A percentile compares a stretch with the other conserved stretches of the same genome.
Conservation (phyloP, 2,888 invertebrate genomes). For the Erebia palarica region DNA sequence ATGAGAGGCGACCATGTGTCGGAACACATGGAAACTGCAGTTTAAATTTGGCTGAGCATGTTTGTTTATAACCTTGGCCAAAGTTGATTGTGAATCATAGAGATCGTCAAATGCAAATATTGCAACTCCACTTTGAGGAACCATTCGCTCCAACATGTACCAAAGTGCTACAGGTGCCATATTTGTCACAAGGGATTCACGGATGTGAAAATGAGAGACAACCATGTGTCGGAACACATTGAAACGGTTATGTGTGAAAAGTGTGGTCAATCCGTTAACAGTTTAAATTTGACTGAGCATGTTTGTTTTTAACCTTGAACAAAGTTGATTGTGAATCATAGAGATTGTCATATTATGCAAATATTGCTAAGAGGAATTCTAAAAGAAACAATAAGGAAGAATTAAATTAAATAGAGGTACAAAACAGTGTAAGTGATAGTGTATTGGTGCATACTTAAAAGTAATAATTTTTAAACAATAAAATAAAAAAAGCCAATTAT, state of each 20-base stretch:
- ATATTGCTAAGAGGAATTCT: no score
- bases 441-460: background rate
- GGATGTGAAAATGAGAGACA: conserved; percentile 33
- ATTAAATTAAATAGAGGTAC: no score
- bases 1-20: conserved; percentile 45
- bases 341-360: background rate
- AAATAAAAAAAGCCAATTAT: background rate
- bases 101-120: background rate
- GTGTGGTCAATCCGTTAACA: conserved; percentile 63
- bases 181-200: conserved; percentile 56
- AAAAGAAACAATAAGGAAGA: no score
- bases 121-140: no score
- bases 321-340: background rate
- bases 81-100: background rate
- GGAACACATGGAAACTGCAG: conserved; percentile 56
- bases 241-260: conserved; percentile 68
- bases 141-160: background rate
- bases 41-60: conserved; percentile 54
- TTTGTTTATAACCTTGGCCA: conserved; percentile 42
- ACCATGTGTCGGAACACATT: conserved; percentile 55
- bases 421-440: background rate
- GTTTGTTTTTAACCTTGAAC: conserved; percentile 41
- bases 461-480: background rate
- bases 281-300: conserved; percentile 54
- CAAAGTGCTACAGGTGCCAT: conserved; percentile 47